These are phyloP conservation scores for Hydraecia micacea DNA, from an alignment of 2,888 invertebrate species.

Conservation along the genomic window DNA sequence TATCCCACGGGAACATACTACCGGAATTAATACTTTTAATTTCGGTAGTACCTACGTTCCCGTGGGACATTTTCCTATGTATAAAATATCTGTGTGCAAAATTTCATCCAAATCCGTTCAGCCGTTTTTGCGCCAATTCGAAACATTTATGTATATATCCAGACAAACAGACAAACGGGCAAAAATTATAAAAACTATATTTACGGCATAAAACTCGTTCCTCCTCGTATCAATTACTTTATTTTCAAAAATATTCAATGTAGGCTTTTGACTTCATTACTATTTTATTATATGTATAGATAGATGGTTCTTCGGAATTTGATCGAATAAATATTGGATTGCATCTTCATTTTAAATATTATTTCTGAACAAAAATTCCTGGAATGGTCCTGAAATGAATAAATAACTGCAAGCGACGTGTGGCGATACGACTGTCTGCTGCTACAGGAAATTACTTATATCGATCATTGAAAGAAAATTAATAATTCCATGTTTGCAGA, in stretches of 20 bases:
- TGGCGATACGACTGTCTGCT: neutral
- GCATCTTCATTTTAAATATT: neutral
- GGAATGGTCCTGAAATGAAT: neutral
- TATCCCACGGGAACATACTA: neutral
- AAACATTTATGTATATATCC: neutral
- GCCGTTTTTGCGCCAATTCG: no score
- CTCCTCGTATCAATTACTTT: neutral
- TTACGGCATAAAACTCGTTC: neutral
- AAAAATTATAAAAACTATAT: neutral
- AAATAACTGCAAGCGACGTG: slow-evolving; percentile 9
- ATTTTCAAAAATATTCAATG: neutral
- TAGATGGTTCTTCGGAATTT: neutral
- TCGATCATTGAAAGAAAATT: slow-evolving; percentile 22
- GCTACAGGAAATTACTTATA: slow-evolving; percentile 23
- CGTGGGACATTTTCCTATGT: no score
- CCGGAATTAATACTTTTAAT: neutral
- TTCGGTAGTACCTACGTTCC: neutral
- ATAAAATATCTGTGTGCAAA: no score
- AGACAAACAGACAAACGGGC: neutral
- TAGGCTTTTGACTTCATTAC: neutral
- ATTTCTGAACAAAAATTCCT: neutral
- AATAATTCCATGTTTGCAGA: slow-evolving; percentile 21
- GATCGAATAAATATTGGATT: neutral
- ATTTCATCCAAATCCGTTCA: no score
- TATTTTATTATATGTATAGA: neutral